Evolutionary conservation across 2,797 vertebrate species (phyloP), one percentile per base, ranked within the genome.

Genomic region (Microctenopoma lineatum): DNA sequence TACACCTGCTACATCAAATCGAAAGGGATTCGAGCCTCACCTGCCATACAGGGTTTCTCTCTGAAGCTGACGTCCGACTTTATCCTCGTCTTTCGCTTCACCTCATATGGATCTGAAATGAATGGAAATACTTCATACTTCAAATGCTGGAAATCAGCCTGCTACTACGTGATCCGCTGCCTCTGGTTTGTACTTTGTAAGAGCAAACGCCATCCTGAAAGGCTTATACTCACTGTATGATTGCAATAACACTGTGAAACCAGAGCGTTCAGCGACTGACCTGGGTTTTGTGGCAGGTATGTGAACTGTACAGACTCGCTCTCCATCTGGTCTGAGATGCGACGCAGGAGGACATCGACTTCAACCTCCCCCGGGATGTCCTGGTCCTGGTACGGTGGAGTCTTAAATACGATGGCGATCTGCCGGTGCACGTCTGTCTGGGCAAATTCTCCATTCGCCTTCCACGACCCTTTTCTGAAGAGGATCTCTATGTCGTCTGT

Each of bases 361-460:
- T 94, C 93, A 1, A 95, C 92, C 0, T 96, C 96, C 46, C 95
- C 94, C 0, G 15, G 48, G 50, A 98, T 89, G 78, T 96, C 92
- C 83, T 95, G 94, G 81, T 97, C 96, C 81, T 93, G 93, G 52
- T 96, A 97, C 0, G 97, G 95, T 0, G 96, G 97, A 0, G 95
- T 96, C 87, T 95, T 96, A 75, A 98, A 95, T 47, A 98, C 96
- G 0, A 98, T 97, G 78, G 96, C 96, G 0, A 98, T 96, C 92
- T 98, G 97, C 15, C 96, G 92, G 83, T 98, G 97, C 26, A 98
- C 97, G 0, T 98, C 97, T 0, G 97, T 96, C 85, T 98, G 97
- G 12, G 96, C 96, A 42, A 98, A 98, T 80, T 96, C 96, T 0
- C 95, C 96, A 39, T 95, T 95, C 0, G 95, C 96, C 63, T 97